Evolutionary conservation across 2,113 vertebrate species (phyloP), one percentile per base, ranked within the genome.

Genomic region (Meriones unguiculatus): DNA sequence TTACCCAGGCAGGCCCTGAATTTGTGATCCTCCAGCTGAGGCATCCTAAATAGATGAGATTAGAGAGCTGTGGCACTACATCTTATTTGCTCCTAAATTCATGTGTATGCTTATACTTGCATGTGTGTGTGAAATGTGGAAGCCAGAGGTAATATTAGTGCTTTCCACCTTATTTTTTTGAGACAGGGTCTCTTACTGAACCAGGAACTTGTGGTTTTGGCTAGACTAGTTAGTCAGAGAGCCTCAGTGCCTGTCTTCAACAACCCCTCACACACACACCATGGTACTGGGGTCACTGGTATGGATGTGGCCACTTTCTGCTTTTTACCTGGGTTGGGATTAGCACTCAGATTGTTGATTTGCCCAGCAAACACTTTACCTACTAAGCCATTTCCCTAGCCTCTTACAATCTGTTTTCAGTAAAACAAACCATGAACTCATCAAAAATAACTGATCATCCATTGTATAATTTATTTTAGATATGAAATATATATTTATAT

Each of bases 381-480:
- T 52, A 69, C 41, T 69, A 10, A 50, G 38, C 10, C 15, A 22
- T 50, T 41, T 67, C 41, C 5, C 38, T 50, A 52, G 41, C 64
- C 64, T 69, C 84, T 86, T 86, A 22, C 32, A 86, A 20, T 90
- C 81, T 70, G 8, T 88, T 94, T 93, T 73, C 30, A 91, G 10
- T 57, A 62, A 97, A 91, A 9, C 14, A 57, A 89, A 65, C 28
- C 73, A 91, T 65, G 13, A 94, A 93, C 50, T 93, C 35, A 80
- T 90, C 95, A 94, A 52, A 95, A 90, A n/a, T 57, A 84, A 87
- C 9, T 73, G 64, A 17, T 32, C 95, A 95, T 0, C 0, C 13
- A 93, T 38, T 90, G 95, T 89, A 77, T 54, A 35, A 91, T 30
- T 81, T 87, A 67, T 57, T 97, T 97, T 22, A 87, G 96, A 95